phyloP scores from a whole-genome alignment of 2,797 vertebrate genomes.

The Cheracebus regulus region DNA sequence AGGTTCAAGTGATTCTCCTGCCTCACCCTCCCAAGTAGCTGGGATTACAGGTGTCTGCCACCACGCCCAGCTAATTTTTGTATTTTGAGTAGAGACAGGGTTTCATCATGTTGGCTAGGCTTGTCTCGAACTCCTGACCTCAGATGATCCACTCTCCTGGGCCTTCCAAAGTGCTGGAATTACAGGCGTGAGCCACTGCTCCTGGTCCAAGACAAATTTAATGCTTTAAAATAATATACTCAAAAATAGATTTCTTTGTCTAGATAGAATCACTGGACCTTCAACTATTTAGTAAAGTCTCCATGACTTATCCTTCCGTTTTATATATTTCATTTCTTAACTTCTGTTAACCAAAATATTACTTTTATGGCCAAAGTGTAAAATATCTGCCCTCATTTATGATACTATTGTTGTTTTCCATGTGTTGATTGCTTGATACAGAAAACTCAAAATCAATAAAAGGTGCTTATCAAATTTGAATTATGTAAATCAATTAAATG shows the following conservation, averaged over 20 bases:
- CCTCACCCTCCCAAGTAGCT: too few relatives aligned
- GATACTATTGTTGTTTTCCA: not conserved
- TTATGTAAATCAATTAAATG: not conserved
- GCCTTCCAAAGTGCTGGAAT: too few relatives aligned
- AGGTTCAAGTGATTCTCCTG: too few relatives aligned
- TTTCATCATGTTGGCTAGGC: too few relatives aligned
- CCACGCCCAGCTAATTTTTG: too few relatives aligned
- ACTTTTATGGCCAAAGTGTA: not conserved
- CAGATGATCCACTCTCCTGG: too few relatives aligned
- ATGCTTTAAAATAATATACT: slow-evolving; percentile 36
- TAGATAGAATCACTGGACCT: not conserved
- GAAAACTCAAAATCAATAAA: slow-evolving; percentile 44
- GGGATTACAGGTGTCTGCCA: too few relatives aligned
- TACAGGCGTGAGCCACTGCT: too few relatives aligned
- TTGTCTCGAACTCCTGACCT: too few relatives aligned
- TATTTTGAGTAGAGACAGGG: too few relatives aligned
- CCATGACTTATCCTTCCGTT: not conserved
- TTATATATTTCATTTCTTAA: not conserved
- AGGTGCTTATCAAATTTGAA: not conserved
- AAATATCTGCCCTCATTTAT: not conserved
- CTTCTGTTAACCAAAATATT: not conserved
- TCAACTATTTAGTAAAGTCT: not conserved
- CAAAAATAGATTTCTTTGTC: not conserved
- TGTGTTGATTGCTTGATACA: not conserved
- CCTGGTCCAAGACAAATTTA: not conserved